These are phyloP conservation scores for Platalea minor DNA, from an alignment of 2,797 vertebrate genomes.

Conservation along the genomic window DNA sequence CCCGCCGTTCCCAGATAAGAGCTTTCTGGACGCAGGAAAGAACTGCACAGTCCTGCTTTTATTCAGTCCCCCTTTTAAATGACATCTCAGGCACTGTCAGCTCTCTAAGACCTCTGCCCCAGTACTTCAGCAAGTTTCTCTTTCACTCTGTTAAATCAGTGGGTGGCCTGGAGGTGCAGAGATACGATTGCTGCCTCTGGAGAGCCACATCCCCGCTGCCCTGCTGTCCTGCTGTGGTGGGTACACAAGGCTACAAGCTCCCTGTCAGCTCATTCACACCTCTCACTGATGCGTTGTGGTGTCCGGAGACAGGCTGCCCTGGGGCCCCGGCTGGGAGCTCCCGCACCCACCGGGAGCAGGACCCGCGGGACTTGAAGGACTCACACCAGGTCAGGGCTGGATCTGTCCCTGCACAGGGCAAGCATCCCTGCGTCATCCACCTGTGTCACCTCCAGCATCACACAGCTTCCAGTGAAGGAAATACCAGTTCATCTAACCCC, in stretches of 20 bases:
- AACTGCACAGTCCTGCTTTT: not conserved
- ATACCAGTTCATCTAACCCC: not conserved
- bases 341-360: not conserved
- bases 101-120: not conserved
- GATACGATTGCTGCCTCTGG: not conserved
- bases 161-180: not conserved
- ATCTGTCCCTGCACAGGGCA: not conserved
- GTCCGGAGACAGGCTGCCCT: not conserved
- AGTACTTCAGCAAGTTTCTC: not conserved
- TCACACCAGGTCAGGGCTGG: not conserved
- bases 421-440: not conserved
- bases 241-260: not conserved
- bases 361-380: not conserved
- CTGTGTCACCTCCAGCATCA: not conserved
- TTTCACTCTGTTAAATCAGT: not conserved
- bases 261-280: not conserved
- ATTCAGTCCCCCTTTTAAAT: not conserved
- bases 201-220: not conserved
- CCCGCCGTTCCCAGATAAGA: fast-evolving
- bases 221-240: not conserved
- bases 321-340: not conserved
- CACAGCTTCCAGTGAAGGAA: not conserved
- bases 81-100: not conserved
- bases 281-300: not conserved
- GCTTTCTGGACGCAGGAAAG: not conserved